Conservation (phyloP, 2,113 vertebrate genomes). For the Chelonoidis abingdonii region DNA sequence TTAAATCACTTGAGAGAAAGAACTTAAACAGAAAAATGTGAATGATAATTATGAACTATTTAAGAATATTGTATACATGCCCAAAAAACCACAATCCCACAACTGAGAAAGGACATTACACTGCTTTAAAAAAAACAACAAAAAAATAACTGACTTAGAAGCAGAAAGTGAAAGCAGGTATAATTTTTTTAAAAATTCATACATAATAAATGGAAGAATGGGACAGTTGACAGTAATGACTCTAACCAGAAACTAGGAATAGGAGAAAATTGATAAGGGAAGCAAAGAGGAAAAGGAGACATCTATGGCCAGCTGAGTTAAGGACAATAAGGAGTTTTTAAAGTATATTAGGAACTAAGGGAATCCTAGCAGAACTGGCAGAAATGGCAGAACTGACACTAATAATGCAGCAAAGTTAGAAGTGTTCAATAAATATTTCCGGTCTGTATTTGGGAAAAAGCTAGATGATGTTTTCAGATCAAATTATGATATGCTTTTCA, state of each 20-base stretch:
- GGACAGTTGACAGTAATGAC: neutral
- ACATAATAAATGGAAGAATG: neutral
- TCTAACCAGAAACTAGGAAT: fast-evolving
- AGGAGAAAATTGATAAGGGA: neutral
- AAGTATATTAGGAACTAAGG: neutral
- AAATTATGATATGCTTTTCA: neutral
- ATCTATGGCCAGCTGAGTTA: neutral
- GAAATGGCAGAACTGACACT: neutral
- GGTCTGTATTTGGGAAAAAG: neutral
- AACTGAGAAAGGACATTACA: neutral
- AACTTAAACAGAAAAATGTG: neutral
- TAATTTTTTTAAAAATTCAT: neutral
- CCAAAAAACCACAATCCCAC: neutral
- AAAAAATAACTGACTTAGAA: neutral
- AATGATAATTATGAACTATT: neutral
- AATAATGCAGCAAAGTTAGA: neutral
- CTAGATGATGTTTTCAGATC: fast-evolving
- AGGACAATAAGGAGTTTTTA: neutral
- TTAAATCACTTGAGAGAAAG: neutral
- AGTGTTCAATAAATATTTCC: fast-evolving
- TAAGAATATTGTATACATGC: neutral
- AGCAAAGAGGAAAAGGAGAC: neutral
- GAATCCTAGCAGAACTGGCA: neutral
- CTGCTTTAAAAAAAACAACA: neutral
- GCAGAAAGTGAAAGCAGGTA: neutral